Evolutionary conservation across 2,888 invertebrate species (phyloP).

Genomic region (Clivina fossor): DNA sequence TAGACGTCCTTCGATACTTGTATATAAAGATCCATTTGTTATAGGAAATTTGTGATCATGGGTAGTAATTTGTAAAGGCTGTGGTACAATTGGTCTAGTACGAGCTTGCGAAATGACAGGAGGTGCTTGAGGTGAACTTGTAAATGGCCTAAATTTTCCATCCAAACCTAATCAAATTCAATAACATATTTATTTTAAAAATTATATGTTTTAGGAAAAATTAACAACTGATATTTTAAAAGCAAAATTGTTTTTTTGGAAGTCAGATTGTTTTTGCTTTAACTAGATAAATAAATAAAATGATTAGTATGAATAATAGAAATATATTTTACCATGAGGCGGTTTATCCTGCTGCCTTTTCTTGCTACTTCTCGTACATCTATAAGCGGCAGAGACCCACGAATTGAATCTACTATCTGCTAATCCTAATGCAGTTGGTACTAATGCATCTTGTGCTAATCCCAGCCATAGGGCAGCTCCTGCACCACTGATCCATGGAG

Average conservation of each 20-base stretch:
- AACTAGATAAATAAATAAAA: no score
- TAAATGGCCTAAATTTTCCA: slow-evolving; percentile 62
- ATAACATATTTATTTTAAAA: slow-evolving; percentile 9
- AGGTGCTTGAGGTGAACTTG: slow-evolving; percentile 48
- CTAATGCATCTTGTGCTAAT: slow-evolving; percentile 58
- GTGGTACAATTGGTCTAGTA: slow-evolving; percentile 16
- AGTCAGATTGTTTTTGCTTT: no score
- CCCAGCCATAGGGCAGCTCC: slow-evolving; percentile 60
- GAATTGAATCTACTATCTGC: slow-evolving; percentile 61
- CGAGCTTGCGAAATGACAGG: slow-evolving; percentile 18
- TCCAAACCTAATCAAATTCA: slow-evolving; percentile 53
- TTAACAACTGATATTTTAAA: background rate
- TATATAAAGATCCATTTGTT: slow-evolving; percentile 61
- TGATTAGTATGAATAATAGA: no score
- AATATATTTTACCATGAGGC: slow-evolving; percentile 54
- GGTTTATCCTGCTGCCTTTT: slow-evolving; percentile 50
- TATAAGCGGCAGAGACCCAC: slow-evolving; percentile 59
- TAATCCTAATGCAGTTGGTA: slow-evolving; percentile 60
- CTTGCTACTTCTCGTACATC: slow-evolving; percentile 46
- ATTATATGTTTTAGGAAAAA: slow-evolving; percentile 1
- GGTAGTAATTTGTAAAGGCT: slow-evolving; percentile 35
- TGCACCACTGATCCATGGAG: slow-evolving; percentile 57
- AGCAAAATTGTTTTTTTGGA: no score
- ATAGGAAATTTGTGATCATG: slow-evolving; percentile 61
- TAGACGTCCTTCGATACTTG: slow-evolving; percentile 56